A percentile compares a stretch with the other conserved stretches of the same genome.
Evolutionary conservation across 2,888 invertebrate genomes (phyloP).

Genomic region (Clivina fossor): DNA sequence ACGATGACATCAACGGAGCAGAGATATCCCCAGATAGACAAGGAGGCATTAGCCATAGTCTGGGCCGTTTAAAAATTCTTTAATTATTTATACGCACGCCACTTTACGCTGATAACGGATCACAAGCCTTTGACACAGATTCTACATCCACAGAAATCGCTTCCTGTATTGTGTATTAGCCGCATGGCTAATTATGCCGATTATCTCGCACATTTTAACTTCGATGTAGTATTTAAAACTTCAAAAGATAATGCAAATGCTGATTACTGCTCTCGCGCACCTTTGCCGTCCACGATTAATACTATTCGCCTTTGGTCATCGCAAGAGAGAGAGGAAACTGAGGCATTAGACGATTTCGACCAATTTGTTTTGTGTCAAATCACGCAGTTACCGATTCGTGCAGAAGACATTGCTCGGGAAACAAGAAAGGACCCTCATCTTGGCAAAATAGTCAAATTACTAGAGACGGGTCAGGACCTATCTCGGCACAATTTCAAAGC

Average conservation of each 20-base stretch:
- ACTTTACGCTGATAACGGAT: constrained; percentile 37
- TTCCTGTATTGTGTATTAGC: constrained; percentile 37
- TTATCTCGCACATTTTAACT: constrained; percentile 31
- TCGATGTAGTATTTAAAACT: constrained; percentile 18
- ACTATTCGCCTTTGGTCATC: neutral
- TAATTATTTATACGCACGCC: constrained; percentile 35
- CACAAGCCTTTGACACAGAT: constrained; percentile 38
- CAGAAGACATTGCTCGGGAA: constrained; percentile 19
- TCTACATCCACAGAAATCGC: constrained; percentile 36
- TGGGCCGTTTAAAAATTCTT: constrained; percentile 34
- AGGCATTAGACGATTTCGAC: constrained; percentile 25
- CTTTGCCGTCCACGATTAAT: constrained; percentile 20
- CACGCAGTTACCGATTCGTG: constrained; percentile 28
- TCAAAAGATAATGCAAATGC: constrained; percentile 33
- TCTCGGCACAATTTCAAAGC: neutral
- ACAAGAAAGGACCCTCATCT: constrained; percentile 21
- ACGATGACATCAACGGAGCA: constrained; percentile 34
- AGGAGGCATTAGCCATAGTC: constrained; percentile 36
- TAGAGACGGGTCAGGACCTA: constrained; percentile 23
- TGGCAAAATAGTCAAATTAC: constrained; percentile 12
- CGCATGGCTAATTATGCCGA: constrained; percentile 36
- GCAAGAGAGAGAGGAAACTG: neutral
- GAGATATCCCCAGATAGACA: constrained; percentile 37
- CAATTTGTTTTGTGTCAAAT: constrained; percentile 26
- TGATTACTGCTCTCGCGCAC: constrained; percentile 24